Evolutionary conservation across 2,113 vertebrate genomes (phyloP).

Genomic region (Puma concolor): DNA sequence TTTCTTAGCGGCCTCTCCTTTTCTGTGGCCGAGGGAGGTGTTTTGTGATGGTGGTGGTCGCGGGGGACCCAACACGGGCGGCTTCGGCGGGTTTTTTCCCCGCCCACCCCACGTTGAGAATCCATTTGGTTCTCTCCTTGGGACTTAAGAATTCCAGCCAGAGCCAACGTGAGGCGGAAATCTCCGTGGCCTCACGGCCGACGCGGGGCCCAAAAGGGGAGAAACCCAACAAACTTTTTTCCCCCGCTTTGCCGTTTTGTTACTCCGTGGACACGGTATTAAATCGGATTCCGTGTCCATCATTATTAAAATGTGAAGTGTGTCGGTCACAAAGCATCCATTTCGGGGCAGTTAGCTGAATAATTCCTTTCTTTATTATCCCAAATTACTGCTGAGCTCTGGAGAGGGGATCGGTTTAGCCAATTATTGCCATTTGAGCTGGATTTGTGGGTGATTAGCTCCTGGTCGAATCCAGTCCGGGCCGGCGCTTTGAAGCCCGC

Average conservation of each 20-base stretch:
- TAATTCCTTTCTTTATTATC: conserved; percentile 91
- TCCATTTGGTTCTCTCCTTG: background rate
- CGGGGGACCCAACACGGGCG: rapidly evolving
- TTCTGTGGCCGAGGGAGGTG: no score
- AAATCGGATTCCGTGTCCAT: conserved; percentile 89
- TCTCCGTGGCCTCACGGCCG: background rate
- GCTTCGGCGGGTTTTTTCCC: background rate
- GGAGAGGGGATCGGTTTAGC: conserved; percentile 93
- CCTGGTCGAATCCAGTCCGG: conserved; percentile 90
- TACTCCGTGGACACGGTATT: conserved; percentile 80
- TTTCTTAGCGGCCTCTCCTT: background rate
- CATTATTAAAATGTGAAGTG: conserved; percentile 93
- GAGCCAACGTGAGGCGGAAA: rapidly evolving
- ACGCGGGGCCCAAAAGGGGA: background rate
- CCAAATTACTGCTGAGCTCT: conserved; percentile 93
- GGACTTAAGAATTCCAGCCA: background rate
- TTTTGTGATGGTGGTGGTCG: no score
- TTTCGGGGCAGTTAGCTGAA: conserved; percentile 91
- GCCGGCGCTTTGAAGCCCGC: conserved; percentile 89
- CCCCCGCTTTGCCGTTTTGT: conserved; percentile 74
- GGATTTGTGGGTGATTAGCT: conserved; percentile 94
- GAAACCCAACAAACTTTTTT: background rate
- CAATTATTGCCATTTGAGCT: conserved; percentile 93
- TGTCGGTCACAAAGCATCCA: conserved; percentile 89
- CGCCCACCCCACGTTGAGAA: background rate